phyloP scores from a whole-genome alignment of 2,797 vertebrate genomes.

The Balearica regulorum region DNA sequence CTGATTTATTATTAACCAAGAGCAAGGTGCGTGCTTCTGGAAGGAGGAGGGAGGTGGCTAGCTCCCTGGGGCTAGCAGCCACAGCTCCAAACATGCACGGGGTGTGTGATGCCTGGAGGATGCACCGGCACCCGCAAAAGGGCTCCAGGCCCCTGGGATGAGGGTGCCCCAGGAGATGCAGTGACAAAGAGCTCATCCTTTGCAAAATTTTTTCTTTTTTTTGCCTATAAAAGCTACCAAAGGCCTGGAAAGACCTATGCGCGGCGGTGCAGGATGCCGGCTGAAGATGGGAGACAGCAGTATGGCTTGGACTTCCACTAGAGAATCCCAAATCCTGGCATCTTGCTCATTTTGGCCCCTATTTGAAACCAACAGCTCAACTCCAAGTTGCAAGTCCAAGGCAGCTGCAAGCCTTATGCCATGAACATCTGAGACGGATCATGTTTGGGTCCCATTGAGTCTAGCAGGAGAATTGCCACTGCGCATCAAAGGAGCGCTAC shows the following conservation, averaged over 20 bases:
- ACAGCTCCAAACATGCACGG: accelerated
- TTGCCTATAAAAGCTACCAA: not conserved
- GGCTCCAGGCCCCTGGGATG: not conserved
- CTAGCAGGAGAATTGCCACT: not conserved
- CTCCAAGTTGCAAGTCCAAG: not conserved
- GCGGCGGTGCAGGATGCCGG: not conserved
- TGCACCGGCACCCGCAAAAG: accelerated
- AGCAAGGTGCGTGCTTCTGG: not conserved
- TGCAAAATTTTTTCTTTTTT: not conserved
- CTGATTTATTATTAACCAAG: conserved; percentile 1
- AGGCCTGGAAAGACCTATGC: accelerated
- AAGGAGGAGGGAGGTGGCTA: not conserved
- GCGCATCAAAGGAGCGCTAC: not conserved
- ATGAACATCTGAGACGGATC: not conserved
- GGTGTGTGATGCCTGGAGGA: accelerated
- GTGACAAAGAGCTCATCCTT: not conserved
- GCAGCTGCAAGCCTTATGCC: not conserved
- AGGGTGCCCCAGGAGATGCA: no score
- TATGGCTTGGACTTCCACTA: not conserved
- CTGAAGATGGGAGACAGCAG: not conserved
- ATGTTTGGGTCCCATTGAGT: not conserved
- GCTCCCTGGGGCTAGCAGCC: not conserved
- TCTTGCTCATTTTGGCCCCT: not conserved
- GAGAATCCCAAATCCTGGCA: not conserved
- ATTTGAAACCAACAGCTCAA: not conserved